Conservation (phyloP, 2,113 vertebrate genomes). For the Glaucomys volans region DNA sequence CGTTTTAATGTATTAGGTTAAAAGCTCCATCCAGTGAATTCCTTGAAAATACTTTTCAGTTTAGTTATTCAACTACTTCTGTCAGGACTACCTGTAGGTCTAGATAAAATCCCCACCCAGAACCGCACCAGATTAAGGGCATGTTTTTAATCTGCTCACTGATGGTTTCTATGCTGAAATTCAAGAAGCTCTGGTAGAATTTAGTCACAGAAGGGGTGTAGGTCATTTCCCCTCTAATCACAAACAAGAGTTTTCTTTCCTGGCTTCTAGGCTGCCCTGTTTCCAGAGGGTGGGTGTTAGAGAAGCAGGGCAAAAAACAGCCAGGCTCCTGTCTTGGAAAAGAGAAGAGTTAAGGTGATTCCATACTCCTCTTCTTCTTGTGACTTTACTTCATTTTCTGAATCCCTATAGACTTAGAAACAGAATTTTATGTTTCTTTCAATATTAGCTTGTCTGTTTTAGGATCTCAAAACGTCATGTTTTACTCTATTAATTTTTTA, state of each 20-base stretch:
- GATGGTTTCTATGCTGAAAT: neutral
- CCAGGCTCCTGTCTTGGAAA: neutral
- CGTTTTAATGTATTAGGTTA: neutral
- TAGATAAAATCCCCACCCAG: neutral
- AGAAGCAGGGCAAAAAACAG: neutral
- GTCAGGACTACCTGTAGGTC: neutral
- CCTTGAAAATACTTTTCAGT: neutral
- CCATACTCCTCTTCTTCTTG: neutral
- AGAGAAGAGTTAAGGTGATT: neutral
- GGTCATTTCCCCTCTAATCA: neutral
- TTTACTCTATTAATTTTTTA: too few relatives aligned
- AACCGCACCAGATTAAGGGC: neutral
- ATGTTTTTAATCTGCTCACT: neutral
- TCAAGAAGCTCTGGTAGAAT: neutral
- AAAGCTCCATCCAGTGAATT: neutral
- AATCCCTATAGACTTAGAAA: neutral
- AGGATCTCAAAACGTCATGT: neutral
- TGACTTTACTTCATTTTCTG: neutral
- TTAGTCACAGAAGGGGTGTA: neutral
- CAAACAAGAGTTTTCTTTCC: neutral
- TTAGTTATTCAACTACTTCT: neutral
- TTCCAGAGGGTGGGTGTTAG: neutral
- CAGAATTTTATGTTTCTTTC: neutral
- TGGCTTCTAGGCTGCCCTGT: neutral
- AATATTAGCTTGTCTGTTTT: neutral